Percentiles rank a stretch among this genome's conserved stretches.
These are phyloP conservation scores for Anableps anableps DNA, from an alignment of 2,797 vertebrate genomes.

Conservation along the genomic window DNA sequence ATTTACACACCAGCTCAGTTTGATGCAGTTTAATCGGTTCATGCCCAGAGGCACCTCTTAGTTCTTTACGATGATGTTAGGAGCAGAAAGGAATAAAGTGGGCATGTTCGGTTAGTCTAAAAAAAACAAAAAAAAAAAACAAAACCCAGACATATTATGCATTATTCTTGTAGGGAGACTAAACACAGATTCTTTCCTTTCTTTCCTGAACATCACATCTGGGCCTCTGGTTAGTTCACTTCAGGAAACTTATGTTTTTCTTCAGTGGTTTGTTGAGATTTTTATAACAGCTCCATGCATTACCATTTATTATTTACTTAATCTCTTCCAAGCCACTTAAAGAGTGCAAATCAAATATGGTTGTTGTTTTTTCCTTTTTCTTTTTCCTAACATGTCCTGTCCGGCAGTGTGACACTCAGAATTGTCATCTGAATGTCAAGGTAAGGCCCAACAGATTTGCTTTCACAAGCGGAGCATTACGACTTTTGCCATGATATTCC, in stretches of 20 bases:
- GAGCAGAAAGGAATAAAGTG: neutral
- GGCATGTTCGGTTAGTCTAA: neutral
- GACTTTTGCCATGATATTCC: too few species aligned
- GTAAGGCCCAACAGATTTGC: too few species aligned
- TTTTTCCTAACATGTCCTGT: too few species aligned
- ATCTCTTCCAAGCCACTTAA: neutral
- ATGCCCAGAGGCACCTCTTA: neutral
- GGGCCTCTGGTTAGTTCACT: constrained; percentile 33
- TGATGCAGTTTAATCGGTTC: neutral
- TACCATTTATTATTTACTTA: neutral
- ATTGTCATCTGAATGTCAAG: too few species aligned
- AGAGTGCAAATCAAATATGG: neutral
- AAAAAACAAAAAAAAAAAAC: too few species aligned
- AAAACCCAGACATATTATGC: too few species aligned
- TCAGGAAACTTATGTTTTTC: constrained; percentile 40
- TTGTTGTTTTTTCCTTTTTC: too few species aligned
- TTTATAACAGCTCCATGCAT: neutral
- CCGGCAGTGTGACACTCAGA: too few species aligned
- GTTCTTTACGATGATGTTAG: too few species aligned
- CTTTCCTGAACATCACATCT: constrained; percentile 48
- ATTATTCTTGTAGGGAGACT: neutral
- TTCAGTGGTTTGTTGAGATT: constrained; percentile 19
- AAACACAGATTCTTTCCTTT: neutral
- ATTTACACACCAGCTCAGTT: constrained; percentile 2
- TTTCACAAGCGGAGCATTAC: too few species aligned